Evolutionary conservation across 2,113 vertebrate species (phyloP).

Genomic region (Scytalopus superciliaris): DNA sequence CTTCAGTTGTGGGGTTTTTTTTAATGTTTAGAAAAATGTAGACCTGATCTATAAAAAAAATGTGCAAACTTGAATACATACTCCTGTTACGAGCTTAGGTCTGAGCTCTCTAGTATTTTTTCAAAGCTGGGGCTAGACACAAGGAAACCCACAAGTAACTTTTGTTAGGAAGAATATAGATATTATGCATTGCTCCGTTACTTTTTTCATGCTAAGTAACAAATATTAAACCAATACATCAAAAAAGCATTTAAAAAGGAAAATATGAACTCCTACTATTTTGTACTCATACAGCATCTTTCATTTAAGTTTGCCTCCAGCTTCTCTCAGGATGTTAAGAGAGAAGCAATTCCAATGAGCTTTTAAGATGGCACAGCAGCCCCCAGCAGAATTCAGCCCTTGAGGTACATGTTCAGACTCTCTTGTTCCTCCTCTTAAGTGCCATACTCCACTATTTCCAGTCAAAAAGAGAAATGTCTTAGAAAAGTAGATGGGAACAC

Average conservation of each 20-base stretch:
- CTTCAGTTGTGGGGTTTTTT: too few species aligned
- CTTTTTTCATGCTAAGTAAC: background rate
- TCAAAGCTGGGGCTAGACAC: background rate
- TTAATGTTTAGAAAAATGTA: background rate
- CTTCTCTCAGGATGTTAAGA: background rate
- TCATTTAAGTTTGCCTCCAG: background rate
- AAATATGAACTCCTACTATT: background rate
- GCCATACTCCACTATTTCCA: background rate
- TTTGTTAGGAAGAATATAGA: background rate
- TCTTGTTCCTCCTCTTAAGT: background rate
- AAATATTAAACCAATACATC: background rate
- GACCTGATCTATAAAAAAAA: background rate
- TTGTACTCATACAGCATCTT: background rate
- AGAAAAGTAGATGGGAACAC: background rate
- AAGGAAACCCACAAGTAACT: background rate
- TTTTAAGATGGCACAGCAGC: background rate
- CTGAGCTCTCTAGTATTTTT: background rate
- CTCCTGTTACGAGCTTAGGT: background rate
- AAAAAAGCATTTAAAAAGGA: background rate
- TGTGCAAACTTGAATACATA: background rate
- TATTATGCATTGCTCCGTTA: background rate
- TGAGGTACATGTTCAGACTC: background rate
- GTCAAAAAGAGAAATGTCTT: background rate
- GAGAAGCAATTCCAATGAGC: background rate
- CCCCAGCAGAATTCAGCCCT: background rate